Base-by-base conservation (phyloP, 2,797 vertebrate genomes). In the Podarcis lilfordi region DNA sequence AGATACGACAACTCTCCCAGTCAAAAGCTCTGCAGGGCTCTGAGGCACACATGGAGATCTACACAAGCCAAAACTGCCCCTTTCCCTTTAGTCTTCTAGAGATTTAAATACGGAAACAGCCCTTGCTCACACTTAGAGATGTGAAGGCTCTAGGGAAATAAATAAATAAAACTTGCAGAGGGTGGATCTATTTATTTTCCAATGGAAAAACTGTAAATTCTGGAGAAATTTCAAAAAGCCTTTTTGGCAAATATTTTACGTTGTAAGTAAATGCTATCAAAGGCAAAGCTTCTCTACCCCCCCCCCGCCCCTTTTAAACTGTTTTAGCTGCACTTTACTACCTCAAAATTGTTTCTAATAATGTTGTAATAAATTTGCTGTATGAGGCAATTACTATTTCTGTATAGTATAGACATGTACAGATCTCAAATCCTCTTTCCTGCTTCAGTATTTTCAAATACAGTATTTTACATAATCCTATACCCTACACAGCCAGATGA, bases 1-100 rank as follows among this genome's bases (percentile, higher is more conserved):
- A 87, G 40, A 80, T 76, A 50, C 4, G 25, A 71, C 32, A 80
- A 81, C 11, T 89, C 43, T 50, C 69, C 71, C 43, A 40, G 15
- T 89, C 45, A 89, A 85, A 89, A 89, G 88, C 88, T 89, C 88
- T 89, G 84, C 32, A 40, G 84, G 88, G 84, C 69, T 89, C 84
- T 89, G 88, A 86, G 66, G 79, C 69, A 89, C 32, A 89, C 78
- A 82, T 86, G 79, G 84, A 89, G 78, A 81, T 86, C 43, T 69
- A 43, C 69, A 77, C 61, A 82, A 82, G 8, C 32, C 23, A 29
- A 76, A 84, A 84, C 50, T 72, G 50, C 50, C 37, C 43, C 25
- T 29, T 74, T 76, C 59, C 76, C 43, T 89, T 68, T 55, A 76
- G 75, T 76, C 37, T n/a, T 81, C 40, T 4, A 21, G 29, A 72